Conservation (phyloP, 2,113 vertebrate genomes). For the Nerophis lumbriciformis region DNA sequence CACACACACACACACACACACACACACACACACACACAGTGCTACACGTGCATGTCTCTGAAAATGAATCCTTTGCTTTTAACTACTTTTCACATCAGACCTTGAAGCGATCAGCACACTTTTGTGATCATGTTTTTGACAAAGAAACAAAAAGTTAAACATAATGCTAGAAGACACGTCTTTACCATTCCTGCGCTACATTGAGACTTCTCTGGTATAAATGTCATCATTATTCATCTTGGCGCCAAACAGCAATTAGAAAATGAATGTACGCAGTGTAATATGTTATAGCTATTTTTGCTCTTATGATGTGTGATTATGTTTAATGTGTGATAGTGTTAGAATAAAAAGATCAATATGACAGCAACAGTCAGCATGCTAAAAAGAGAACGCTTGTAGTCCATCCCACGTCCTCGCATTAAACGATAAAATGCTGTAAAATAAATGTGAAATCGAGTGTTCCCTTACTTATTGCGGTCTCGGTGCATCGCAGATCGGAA, state of each 20-base stretch:
- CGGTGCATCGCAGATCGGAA: too few species aligned
- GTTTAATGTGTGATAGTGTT: constrained; percentile 7
- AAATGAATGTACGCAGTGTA: constrained; percentile 7
- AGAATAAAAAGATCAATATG: constrained; percentile 3
- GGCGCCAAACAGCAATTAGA: neutral
- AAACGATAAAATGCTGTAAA: too few species aligned
- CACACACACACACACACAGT: too few species aligned
- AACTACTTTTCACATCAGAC: too few species aligned
- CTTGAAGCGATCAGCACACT: too few species aligned
- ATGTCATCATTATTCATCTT: neutral
- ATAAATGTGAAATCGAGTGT: too few species aligned
- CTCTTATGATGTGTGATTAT: neutral
- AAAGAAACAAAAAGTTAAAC: neutral
- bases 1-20: too few species aligned
- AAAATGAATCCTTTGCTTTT: too few species aligned
- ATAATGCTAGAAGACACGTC: constrained; percentile 2
- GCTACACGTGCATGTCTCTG: too few species aligned
- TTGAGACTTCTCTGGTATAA: neutral
- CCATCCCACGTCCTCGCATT: neutral
- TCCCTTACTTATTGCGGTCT: too few species aligned
- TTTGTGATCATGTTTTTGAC: too few species aligned
- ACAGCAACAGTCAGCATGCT: constrained; percentile 38
- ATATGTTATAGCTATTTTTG: neutral
- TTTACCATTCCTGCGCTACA: constrained; percentile 22
- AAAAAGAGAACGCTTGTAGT: constrained; percentile 2